Conservation (phyloP, 2,888 invertebrate genomes). For the Selenia dentaria region DNA sequence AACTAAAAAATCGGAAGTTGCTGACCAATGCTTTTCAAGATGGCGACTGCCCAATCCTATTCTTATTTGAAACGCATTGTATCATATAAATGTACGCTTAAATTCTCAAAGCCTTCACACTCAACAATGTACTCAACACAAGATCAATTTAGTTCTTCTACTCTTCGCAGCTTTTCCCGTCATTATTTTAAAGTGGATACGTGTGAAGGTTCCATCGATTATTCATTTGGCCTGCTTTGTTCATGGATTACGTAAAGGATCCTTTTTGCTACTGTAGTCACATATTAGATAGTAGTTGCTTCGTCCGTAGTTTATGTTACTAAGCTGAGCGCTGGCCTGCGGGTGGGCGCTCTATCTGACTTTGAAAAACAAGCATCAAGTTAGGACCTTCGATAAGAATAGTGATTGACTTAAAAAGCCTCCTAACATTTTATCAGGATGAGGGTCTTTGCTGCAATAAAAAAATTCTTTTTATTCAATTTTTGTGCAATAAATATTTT, state of each 20-base stretch:
- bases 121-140: constrained; percentile 10
- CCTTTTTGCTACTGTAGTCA: constrained; percentile 21
- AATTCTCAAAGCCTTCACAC: too few relatives aligned
- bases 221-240: constrained; percentile 54
- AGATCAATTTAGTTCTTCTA: constrained; percentile 34
- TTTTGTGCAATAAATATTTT: too few relatives aligned
- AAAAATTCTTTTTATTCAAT: too few relatives aligned
- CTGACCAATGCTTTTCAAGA: too few relatives aligned
- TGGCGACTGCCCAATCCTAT: too few relatives aligned
- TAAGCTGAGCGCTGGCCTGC: constrained; percentile 2
- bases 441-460: too few relatives aligned
- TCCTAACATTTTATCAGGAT: too few relatives aligned
- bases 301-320: background rate
- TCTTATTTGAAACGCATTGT: too few relatives aligned
- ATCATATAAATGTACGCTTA: too few relatives aligned
- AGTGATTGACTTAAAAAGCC: too few relatives aligned
- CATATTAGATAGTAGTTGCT: background rate
- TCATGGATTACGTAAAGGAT: constrained; percentile 43
- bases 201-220: constrained; percentile 56
- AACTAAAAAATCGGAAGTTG: too few relatives aligned
- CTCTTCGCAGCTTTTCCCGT: constrained; percentile 35
- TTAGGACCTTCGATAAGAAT: background rate
- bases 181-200: constrained; percentile 57
- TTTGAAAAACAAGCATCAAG: constrained; percentile 14
- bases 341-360: constrained; percentile 2